Evolutionary conservation across 1,140 invertebrate genomes (phyloP), one percentile per base, ranked within the genome.

Genomic region (Ostrea denselamellosa): DNA sequence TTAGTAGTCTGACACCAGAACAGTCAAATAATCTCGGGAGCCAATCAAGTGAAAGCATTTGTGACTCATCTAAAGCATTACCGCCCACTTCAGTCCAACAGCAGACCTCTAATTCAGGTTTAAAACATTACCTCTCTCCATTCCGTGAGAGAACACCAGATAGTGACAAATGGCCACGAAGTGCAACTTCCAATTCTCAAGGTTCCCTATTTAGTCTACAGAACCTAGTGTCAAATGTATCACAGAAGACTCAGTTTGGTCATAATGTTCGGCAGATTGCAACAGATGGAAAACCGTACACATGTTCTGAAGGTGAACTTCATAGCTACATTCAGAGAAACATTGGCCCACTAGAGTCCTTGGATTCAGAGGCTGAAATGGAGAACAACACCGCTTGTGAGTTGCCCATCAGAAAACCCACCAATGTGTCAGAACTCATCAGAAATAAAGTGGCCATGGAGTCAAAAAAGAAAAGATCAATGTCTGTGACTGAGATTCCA

Each of bases 171-270:
- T 34, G 28, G 52, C 82, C 52, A 28, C 82, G n/a, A 8, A 19
- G n/a, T 2, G 9, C 51, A 8, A 19, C 44, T 0, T 52, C 19
- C 7, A 22, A 54, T 53, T n/a, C 44, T 52, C 44, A 10, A 7
- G 44, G 52, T 52, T 58, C 82, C 22, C 62, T 87, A n/a, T 44
- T 68, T 9, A 87, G 82, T 87, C 83, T 87, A 25, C 82, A 83
- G 19, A 84, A 54, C 83, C 62, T 87, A 17, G 86, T 87, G 9
- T 84, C 86, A 65, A 87, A 62, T 53, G 86, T 87, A 17, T 53
- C 56, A 12, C 65, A 87, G 62, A 83, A 87, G n/a, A 83, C 56
- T 3, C 10, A 52, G 9, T 71, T 28, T 68, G 86, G 86, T 17
- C 34, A 84, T 1, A 68, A 54, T 77, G 85, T 86, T 19, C 44